A percentile compares a stretch with the other conserved stretches of the same genome.
Evolutionary conservation across 2,797 vertebrate genomes (phyloP).

Genomic region (Phrynocephalus forsythii): DNA sequence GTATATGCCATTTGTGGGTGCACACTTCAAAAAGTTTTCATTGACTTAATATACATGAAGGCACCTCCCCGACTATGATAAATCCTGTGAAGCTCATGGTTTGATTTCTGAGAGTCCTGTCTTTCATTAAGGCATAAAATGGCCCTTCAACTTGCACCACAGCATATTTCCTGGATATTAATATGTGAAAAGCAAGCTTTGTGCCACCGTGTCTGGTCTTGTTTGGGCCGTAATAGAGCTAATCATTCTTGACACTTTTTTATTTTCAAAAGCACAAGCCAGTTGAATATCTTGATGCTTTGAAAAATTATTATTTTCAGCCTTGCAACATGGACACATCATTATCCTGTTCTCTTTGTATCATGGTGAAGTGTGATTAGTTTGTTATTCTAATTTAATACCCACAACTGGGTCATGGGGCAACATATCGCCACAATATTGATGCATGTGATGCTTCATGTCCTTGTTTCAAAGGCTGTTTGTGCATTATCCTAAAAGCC

Average conservation of each 20-base stretch:
- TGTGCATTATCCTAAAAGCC: not conserved
- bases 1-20: not conserved
- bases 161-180: not conserved
- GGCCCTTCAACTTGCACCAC: conserved; percentile 31
- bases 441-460: not conserved
- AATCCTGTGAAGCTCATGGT: conserved; percentile 30
- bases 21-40: conserved; percentile 48
- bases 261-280: not conserved
- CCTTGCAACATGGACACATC: not conserved
- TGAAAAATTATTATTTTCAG: not conserved
- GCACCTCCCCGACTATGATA: not conserved
- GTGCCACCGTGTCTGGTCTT: fast-evolving
- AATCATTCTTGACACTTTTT: not conserved
- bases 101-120: conserved; percentile 42
- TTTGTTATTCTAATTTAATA: not conserved
- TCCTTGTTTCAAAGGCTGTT: not conserved
- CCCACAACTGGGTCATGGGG: too few relatives aligned
- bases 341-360: not conserved
- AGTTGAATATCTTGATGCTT: not conserved
- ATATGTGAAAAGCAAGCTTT: conserved; percentile 3
- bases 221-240: not conserved
- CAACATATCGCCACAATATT: not conserved
- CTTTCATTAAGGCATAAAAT: conserved; percentile 45
- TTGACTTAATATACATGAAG: conserved; percentile 38
- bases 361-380: too few relatives aligned